Evolutionary conservation across 2,797 vertebrate genomes (phyloP).

Genomic region (Danio tinwini): DNA sequence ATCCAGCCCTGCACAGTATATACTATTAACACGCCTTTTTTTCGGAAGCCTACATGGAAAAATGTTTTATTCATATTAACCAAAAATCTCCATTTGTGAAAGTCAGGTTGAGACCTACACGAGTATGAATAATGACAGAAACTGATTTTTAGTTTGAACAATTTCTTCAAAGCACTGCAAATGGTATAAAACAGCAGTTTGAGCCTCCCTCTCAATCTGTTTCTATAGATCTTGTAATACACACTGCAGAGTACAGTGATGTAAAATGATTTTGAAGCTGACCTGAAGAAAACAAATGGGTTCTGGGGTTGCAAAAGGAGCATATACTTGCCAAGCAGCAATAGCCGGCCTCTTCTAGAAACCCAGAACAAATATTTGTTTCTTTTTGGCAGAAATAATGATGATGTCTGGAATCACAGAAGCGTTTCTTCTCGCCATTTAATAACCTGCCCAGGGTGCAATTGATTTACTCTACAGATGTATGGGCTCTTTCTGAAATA

Average conservation of each 20-base stretch:
- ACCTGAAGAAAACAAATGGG: slow-evolving; percentile 54
- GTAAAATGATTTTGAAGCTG: slow-evolving; percentile 49
- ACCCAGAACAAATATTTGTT: slow-evolving; percentile 57
- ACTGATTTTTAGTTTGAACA: background rate
- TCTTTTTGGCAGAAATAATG: slow-evolving; percentile 59
- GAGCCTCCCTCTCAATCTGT: background rate
- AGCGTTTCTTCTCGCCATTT: slow-evolving; percentile 57
- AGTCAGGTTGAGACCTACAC: background rate
- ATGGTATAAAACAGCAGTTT: background rate
- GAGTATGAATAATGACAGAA: background rate
- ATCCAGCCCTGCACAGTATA: too few relatives aligned
- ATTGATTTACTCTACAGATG: slow-evolving; percentile 60
- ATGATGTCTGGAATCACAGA: slow-evolving; percentile 59
- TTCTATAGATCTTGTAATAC: slow-evolving; percentile 24
- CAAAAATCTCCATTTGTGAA: background rate
- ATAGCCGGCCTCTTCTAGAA: slow-evolving; percentile 41
- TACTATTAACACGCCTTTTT: background rate
- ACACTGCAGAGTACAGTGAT: slow-evolving; percentile 31
- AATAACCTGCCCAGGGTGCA: slow-evolving; percentile 60
- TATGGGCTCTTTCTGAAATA: slow-evolving; percentile 57
- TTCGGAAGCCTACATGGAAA: background rate
- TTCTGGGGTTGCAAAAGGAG: slow-evolving; percentile 28
- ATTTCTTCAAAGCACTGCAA: slow-evolving; percentile 16
- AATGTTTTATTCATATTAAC: background rate
- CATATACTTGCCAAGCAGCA: slow-evolving; percentile 22